These are phyloP conservation scores for Rostratula benghalensis DNA, from an alignment of 2,113 vertebrate genomes.

Conservation along the genomic window DNA sequence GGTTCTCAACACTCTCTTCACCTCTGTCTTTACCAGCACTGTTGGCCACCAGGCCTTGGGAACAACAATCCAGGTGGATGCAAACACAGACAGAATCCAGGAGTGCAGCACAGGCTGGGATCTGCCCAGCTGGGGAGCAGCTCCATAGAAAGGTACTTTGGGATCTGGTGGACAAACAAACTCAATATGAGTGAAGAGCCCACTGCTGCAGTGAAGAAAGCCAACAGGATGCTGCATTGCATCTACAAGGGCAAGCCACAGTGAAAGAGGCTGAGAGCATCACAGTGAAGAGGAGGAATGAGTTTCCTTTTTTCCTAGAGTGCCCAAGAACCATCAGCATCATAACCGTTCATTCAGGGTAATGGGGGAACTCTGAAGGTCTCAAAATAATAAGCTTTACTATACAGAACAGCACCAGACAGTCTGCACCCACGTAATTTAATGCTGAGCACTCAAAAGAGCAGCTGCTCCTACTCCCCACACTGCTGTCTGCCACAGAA, in stretches of 20 bases:
- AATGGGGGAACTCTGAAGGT: too few relatives aligned
- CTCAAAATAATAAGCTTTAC: too few relatives aligned
- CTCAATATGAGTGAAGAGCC: background rate
- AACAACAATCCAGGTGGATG: background rate
- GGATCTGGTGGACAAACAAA: background rate
- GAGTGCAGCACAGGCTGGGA: background rate
- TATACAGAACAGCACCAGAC: background rate
- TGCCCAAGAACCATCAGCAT: too few relatives aligned
- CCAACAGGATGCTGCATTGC: background rate
- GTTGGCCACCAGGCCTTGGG: background rate
- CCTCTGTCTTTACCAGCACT: background rate
- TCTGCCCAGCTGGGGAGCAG: background rate
- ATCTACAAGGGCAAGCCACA: background rate
- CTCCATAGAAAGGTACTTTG: background rate
- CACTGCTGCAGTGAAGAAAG: background rate
- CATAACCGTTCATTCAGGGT: too few relatives aligned
- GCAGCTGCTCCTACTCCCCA: background rate
- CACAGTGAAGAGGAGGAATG: too few relatives aligned
- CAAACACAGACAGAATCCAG: background rate
- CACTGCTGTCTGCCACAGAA: background rate
- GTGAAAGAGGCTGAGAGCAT: too few relatives aligned
- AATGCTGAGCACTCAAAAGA: background rate
- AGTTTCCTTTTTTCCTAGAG: too few relatives aligned
- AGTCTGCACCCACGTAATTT: background rate
- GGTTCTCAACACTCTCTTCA: background rate